Base-by-base conservation (phyloP, 2,888 invertebrate species). In the Drosophila nigricruria region DNA sequence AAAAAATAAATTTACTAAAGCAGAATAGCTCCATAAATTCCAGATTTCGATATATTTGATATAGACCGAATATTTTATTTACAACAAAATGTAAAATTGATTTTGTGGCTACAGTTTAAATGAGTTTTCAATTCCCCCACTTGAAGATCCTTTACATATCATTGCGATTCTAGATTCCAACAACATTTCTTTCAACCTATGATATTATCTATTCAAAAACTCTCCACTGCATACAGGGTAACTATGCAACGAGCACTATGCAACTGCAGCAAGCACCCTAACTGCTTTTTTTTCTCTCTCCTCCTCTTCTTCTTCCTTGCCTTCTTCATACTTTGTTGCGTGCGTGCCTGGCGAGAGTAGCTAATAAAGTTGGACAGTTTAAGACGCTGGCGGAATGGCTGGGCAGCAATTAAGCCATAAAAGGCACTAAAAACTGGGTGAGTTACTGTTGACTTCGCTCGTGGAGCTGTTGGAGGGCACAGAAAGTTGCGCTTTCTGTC, bases 361-460 rank as follows among this genome's bases (percentile, higher is more conserved):
- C 71, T 77, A 82, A 82, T 88, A 82, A 88, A 86, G 77, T 77
- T 72, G 69, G 69, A 73, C 77, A 85, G 73, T 66, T 74, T 65
- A 66, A 78, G 76, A 72, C 65, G 52, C 60, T 73, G 56, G 56
- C n/a, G 43, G 30, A 61, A 71, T 65, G 59, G 58, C 57, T 63
- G 64, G 72, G 45, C 65, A 77, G 76, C 61, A 77, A 76, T 84
- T 73, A 70, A 68, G 67, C 69, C 67, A 74, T 74, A 81, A 89
- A 80, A 71, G 70, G 65, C 62, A 70, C 56, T 80, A 64, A 69
- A 73, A 67, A 52, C 59, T 67, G 50, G 25, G 23, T 42, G 36
- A 53, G 54, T 63, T 40, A 14, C 34, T 42, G 50, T 34, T 23
- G 50, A 34, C 50, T 52, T 23, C 34, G 34, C 52, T 34, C 6